A percentile compares a stretch with the other conserved stretches of the same genome.
Evolutionary conservation across 1,140 invertebrate species (phyloP).

Genomic region (Cydia amplana): DNA sequence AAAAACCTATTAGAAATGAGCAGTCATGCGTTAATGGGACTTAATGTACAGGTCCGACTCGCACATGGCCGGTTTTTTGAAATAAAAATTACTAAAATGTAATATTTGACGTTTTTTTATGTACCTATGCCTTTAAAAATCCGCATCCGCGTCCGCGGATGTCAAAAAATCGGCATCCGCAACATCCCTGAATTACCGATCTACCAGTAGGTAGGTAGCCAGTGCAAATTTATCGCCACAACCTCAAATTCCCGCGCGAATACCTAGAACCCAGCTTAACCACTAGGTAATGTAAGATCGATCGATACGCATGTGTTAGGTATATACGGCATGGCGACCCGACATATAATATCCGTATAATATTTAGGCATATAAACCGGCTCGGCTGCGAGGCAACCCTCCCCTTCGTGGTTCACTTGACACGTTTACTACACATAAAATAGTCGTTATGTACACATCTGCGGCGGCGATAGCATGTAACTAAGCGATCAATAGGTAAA

Average conservation of each 20-base stretch:
- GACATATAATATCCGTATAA: conserved; percentile 6
- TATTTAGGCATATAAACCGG: background rate
- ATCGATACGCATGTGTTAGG: background rate
- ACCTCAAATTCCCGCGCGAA: background rate
- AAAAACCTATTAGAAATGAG: too few relatives aligned
- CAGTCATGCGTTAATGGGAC: too few relatives aligned
- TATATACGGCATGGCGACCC: conserved; percentile 1
- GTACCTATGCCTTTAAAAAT: too few relatives aligned
- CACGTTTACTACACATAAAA: conserved; percentile 12
- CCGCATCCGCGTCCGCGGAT: too few relatives aligned
- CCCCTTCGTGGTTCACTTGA: conserved; percentile 1
- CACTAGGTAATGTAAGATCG: background rate
- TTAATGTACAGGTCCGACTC: too few relatives aligned
- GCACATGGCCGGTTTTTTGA: too few relatives aligned
- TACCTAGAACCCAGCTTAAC: background rate
- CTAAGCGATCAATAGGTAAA: background rate
- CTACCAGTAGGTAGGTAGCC: too few relatives aligned
- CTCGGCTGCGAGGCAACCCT: background rate
- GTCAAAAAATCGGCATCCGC: too few relatives aligned
- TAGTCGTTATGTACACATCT: background rate
- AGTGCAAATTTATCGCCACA: background rate
- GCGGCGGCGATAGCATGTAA: background rate
- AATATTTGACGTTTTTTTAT: too few relatives aligned
- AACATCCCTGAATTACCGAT: too few relatives aligned
- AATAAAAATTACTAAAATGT: too few relatives aligned